phyloP scores from a whole-genome alignment of 2,888 invertebrate species.

The Lycocerus yunnanus region DNA sequence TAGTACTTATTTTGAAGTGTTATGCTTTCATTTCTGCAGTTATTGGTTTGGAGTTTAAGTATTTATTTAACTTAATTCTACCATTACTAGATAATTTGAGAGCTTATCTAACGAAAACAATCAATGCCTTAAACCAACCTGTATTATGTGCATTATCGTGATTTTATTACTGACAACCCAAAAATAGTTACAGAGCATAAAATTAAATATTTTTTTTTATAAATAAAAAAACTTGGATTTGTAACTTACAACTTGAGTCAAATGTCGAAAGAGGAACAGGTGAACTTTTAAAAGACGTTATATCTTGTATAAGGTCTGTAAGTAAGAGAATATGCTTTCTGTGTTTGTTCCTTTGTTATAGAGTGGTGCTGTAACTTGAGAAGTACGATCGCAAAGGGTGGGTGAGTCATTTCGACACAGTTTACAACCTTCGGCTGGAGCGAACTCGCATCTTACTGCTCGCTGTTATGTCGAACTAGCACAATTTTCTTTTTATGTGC shows the following conservation, averaged over 20 bases:
- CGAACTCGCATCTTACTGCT: slow-evolving; percentile 27
- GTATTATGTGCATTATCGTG: not conserved
- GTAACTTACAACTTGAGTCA: not conserved
- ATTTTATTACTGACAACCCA: not conserved
- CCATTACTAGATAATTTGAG: too few species aligned
- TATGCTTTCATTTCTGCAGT: too few species aligned
- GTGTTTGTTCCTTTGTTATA: slow-evolving; percentile 15
- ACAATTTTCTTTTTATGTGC: slow-evolving; percentile 21
- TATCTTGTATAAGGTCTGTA: slow-evolving; percentile 9
- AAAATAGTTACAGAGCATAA: not conserved
- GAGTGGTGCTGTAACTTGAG: slow-evolving; percentile 13
- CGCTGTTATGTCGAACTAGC: slow-evolving; percentile 19
- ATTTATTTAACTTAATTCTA: too few species aligned
- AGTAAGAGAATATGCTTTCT: slow-evolving; percentile 19
- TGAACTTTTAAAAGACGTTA: slow-evolving; percentile 13
- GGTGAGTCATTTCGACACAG: slow-evolving; percentile 21
- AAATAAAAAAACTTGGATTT: not conserved
- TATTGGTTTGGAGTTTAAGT: too few species aligned
- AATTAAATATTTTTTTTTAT: not conserved
- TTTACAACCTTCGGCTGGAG: slow-evolving; percentile 35
- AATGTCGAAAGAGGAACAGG: not conserved
- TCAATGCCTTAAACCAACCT: not conserved
- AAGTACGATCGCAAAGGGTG: slow-evolving; percentile 16
- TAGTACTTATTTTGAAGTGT: too few species aligned
- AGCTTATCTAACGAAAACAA: not conserved